A percentile compares a stretch with the other conserved stretches of the same genome.
phyloP scores from a whole-genome alignment of 2,797 vertebrate genomes.

The Loriculus beryllinus region DNA sequence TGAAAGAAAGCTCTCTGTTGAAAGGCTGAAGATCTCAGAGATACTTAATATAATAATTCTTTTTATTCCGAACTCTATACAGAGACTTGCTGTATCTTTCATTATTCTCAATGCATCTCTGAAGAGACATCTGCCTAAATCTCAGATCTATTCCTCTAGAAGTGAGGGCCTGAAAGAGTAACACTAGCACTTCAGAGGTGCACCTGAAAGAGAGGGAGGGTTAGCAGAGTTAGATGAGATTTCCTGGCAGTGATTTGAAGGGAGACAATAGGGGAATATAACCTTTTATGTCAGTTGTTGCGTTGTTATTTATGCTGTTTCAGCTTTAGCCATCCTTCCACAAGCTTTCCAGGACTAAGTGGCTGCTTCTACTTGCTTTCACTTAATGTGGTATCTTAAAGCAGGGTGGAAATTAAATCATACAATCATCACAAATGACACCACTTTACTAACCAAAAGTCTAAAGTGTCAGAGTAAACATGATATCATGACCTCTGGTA shows the following conservation, averaged over 20 bases:
- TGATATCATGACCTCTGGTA: background rate
- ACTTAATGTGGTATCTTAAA: background rate
- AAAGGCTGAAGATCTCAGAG: background rate
- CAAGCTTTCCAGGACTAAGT: background rate
- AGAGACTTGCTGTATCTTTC: background rate
- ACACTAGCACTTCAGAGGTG: background rate
- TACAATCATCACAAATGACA: background rate
- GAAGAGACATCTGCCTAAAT: background rate
- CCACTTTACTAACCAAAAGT: slow-evolving; percentile 29
- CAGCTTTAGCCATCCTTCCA: background rate
- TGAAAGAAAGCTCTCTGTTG: slow-evolving; percentile 15
- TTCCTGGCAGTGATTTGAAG: background rate
- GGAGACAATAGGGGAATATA: background rate
- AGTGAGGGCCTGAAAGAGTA: background rate
- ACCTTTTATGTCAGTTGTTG: background rate
- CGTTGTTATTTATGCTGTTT: background rate
- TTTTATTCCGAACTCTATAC: background rate
- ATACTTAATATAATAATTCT: background rate
- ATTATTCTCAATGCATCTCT: background rate
- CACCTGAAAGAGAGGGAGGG: background rate
- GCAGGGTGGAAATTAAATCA: slow-evolving; percentile 32
- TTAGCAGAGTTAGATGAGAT: background rate
- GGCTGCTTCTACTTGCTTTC: background rate
- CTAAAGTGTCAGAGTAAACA: background rate
- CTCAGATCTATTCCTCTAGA: background rate